Conservation (phyloP, 2,888 invertebrate species). For the Teleiodes luculella region DNA sequence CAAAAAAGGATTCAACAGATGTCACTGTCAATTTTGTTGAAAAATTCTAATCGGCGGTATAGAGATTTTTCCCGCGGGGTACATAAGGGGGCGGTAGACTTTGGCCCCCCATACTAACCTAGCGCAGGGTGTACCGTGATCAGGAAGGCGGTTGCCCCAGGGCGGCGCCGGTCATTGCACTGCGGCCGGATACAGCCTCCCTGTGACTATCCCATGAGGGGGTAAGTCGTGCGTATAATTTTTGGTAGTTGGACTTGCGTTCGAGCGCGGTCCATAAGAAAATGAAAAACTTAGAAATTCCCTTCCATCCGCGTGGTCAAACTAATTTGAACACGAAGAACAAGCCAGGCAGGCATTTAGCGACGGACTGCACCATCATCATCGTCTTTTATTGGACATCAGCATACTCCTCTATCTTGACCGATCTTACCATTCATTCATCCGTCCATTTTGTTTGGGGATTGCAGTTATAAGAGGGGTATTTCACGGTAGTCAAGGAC, state of each 20-base stretch:
- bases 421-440: too few species aligned
- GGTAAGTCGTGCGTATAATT: constrained; percentile 81
- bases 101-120: constrained; percentile 79
- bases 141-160: constrained; percentile 82
- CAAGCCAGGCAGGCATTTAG: too few species aligned
- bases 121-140: constrained; percentile 86
- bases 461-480: too few species aligned
- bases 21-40: constrained; percentile 42
- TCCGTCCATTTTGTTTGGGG: too few species aligned
- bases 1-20: constrained; percentile 45
- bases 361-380: too few species aligned
- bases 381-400: too few species aligned
- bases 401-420: too few species aligned
- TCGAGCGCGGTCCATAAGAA: constrained; percentile 79
- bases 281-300: too few species aligned
- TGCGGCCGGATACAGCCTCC: constrained; percentile 76
- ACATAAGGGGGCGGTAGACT: constrained; percentile 35
- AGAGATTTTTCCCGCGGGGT: constrained; percentile 35
- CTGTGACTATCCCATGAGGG: constrained; percentile 77
- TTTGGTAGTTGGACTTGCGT: constrained; percentile 81
- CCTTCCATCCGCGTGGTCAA: too few species aligned
- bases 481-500: too few species aligned
- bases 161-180: constrained; percentile 84
- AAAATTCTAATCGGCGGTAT: constrained; percentile 47
- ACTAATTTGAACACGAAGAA: too few species aligned